These are phyloP conservation scores for Python bivittatus DNA, from an alignment of 2,113 vertebrate species.

Conservation along the genomic window DNA sequence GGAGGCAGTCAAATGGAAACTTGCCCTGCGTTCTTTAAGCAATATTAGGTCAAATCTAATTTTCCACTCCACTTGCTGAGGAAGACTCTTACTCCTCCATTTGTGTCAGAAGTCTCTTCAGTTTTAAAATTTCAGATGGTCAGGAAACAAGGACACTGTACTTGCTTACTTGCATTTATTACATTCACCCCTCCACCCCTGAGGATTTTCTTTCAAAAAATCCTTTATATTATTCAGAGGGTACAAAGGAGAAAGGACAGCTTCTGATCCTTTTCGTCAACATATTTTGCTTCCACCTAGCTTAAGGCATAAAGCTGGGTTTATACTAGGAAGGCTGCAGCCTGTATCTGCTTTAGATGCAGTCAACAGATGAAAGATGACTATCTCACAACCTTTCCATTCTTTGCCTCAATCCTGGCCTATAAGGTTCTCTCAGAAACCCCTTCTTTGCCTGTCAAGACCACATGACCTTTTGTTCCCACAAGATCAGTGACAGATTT, in stretches of 20 bases:
- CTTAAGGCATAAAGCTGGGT: background rate
- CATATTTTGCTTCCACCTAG: background rate
- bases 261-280: background rate
- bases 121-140: slow-evolving; percentile 24
- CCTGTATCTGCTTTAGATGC: background rate
- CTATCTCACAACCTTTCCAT: background rate
- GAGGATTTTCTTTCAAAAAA: slow-evolving; percentile 18
- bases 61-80: slow-evolving; percentile 35
- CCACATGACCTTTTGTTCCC: background rate
- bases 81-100: slow-evolving; percentile 28
- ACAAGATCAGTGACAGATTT: background rate
- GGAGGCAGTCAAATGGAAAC: slow-evolving; percentile 37
- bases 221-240: slow-evolving; percentile 8
- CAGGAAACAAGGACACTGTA: background rate
- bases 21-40: background rate
- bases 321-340: background rate
- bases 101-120: slow-evolving; percentile 32
- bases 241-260: slow-evolving; percentile 21
- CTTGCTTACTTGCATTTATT: background rate
- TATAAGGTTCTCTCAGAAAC: background rate
- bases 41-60: slow-evolving; percentile 35
- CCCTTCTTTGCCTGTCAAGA: background rate
- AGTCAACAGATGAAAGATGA: background rate
- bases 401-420: background rate
- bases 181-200: background rate